phyloP scores from a whole-genome alignment of 1,140 invertebrate genomes.

The Doryteuthis pealeii region DNA sequence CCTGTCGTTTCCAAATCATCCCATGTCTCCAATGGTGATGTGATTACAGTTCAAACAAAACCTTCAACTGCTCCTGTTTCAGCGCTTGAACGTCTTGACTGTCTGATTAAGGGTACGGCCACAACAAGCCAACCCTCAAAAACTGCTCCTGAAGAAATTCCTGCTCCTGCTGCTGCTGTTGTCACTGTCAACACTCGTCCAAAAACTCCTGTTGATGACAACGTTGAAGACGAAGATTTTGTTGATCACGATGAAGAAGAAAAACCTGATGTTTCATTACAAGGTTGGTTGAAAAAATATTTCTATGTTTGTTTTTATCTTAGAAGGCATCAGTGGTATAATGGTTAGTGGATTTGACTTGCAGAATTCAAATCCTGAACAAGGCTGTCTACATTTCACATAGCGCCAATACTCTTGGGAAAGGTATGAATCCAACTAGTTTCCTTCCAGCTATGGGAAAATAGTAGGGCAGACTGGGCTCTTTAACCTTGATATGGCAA shows the following conservation, averaged over 20 bases:
- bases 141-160: not conserved
- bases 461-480: too few species aligned
- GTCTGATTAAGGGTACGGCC: constrained; percentile 63
- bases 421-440: too few species aligned
- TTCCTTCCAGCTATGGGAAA: too few species aligned
- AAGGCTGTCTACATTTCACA: too few species aligned
- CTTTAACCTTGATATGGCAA: too few species aligned
- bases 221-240: too few species aligned
- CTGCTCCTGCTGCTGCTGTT: not conserved
- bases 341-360: too few species aligned
- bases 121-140: not conserved
- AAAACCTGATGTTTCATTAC: not conserved
- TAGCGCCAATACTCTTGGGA: too few species aligned
- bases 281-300: not conserved
- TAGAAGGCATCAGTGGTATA: too few species aligned
- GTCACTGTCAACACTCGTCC: not conserved
- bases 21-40: constrained; percentile 13
- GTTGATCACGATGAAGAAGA: not conserved
- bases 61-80: constrained; percentile 29
- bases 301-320: not conserved
- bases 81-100: constrained; percentile 66
- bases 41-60: constrained; percentile 17
- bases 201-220: not conserved
- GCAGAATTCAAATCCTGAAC: too few species aligned
- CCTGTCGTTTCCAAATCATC: constrained; percentile 20